Percentiles rank a stretch among this genome's conserved stretches.
Conservation (phyloP, 1,140 invertebrate species). For the Artemia franciscana region DNA sequence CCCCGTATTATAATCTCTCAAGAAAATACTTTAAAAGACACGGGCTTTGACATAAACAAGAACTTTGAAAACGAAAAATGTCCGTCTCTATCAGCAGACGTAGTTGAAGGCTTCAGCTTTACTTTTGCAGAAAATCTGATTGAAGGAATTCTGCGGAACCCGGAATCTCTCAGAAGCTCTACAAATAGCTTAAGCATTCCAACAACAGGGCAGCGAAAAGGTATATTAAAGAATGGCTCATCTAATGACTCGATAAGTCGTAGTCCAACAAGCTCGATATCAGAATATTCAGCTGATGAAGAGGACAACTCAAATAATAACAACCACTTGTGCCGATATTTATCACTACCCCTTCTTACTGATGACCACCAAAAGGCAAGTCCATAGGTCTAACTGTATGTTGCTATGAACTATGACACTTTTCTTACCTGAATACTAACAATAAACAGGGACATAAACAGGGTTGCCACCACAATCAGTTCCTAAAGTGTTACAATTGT, state of each 20-base stretch:
- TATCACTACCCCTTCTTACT: not conserved
- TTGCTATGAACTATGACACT: no score
- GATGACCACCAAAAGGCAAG: no score
- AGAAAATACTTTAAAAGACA: constrained; percentile 4
- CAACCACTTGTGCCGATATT: not conserved
- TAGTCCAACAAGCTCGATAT: constrained; percentile 6
- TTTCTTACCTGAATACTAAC: no score
- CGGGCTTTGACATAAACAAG: constrained; percentile 2
- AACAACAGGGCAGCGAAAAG: constrained; percentile 1
- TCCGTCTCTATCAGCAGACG: constrained; percentile 9
- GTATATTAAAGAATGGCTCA: constrained; percentile 8
- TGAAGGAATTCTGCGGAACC: constrained; percentile 8
- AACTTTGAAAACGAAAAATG: constrained; percentile 4
- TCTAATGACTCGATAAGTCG: constrained; percentile 7
- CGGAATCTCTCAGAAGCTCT: not conserved
- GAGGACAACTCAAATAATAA: not conserved
- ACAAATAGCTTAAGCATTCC: not conserved
- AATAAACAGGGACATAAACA: no score
- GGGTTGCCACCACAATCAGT: no score
- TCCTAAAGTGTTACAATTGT: no score
- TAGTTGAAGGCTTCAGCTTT: constrained; percentile 12
- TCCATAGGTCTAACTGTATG: no score
- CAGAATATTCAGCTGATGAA: constrained; percentile 1
- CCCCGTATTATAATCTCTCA: constrained; percentile 8
- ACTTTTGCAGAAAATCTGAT: constrained; percentile 10